Evolutionary conservation across 2,888 invertebrate genomes (phyloP).

Genomic region (Ctena decussata): DNA sequence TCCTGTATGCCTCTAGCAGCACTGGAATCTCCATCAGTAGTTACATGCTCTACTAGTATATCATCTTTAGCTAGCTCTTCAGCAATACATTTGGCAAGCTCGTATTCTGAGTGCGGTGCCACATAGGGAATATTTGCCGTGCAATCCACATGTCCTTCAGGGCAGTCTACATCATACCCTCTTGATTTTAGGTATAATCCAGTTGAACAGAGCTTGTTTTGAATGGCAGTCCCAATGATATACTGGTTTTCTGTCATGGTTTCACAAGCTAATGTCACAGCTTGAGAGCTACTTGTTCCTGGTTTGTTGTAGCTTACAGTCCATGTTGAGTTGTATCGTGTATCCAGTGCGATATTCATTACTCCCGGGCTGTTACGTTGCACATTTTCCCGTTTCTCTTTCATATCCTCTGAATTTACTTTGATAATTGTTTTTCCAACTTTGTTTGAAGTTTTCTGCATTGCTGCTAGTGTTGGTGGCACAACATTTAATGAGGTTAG

Average conservation of each 20-base stretch:
- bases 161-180: conserved; percentile 10
- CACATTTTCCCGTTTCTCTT: background rate
- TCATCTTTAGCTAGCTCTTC: background rate
- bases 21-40: conserved; percentile 18
- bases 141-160: background rate
- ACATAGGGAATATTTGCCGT: conserved; percentile 21
- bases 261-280: conserved; percentile 17
- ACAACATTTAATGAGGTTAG: background rate
- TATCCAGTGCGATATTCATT: conserved; percentile 6
- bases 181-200: background rate
- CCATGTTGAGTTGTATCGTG: background rate
- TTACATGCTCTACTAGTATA: background rate
- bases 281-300: conserved; percentile 2
- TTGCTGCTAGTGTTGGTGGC: background rate
- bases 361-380: background rate
- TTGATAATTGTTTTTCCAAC: background rate
- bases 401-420: conserved; percentile 18
- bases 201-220: background rate
- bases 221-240: background rate
- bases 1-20: background rate
- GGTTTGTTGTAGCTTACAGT: conserved; percentile 9
- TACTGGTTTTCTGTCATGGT: background rate
- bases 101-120: conserved; percentile 16
- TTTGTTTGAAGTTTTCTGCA: background rate
- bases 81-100: conserved; percentile 10